A percentile compares a stretch with the other conserved stretches of the same genome.
phyloP scores from a whole-genome alignment of 2,888 invertebrate species.

The Tenthredo scrophulariae region DNA sequence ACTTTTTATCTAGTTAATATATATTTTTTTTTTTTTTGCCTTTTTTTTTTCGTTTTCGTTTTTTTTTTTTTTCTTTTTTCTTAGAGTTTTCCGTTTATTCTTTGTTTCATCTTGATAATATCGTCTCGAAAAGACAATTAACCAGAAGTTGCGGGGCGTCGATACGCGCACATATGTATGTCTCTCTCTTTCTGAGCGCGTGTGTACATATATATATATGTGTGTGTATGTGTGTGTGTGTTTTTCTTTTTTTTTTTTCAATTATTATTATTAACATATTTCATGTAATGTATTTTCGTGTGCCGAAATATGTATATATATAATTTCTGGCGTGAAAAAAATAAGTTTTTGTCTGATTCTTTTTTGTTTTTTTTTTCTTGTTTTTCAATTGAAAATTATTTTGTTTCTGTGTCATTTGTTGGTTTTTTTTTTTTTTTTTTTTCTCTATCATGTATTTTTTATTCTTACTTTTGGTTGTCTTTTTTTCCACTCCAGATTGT shows the following conservation, averaged over 20 bases:
- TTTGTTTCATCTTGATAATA: neutral
- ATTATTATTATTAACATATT: neutral
- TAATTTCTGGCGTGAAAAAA: neutral
- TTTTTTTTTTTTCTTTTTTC: neutral
- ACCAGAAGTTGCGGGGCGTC: neutral
- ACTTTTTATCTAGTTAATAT: constrained; percentile 57
- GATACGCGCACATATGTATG: neutral
- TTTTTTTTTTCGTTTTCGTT: neutral
- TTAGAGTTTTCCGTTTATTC: neutral
- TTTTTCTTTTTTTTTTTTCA: neutral
- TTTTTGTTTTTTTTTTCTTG: neutral
- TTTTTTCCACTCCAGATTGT: neutral
- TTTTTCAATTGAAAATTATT: too few relatives aligned
- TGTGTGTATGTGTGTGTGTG: neutral
- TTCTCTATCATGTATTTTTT: neutral
- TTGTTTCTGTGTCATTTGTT: too few relatives aligned
- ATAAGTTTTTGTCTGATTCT: neutral
- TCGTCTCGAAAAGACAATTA: neutral
- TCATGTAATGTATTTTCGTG: neutral
- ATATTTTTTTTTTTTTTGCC: constrained; percentile 33
- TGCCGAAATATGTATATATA: neutral
- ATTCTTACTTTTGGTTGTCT: neutral
- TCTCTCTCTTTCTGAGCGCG: neutral
- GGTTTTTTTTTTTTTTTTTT: too few relatives aligned
- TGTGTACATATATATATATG: neutral